These are phyloP conservation scores for Drosophila acutilabella DNA, from an alignment of 2,888 invertebrate species.

Conservation along the genomic window DNA sequence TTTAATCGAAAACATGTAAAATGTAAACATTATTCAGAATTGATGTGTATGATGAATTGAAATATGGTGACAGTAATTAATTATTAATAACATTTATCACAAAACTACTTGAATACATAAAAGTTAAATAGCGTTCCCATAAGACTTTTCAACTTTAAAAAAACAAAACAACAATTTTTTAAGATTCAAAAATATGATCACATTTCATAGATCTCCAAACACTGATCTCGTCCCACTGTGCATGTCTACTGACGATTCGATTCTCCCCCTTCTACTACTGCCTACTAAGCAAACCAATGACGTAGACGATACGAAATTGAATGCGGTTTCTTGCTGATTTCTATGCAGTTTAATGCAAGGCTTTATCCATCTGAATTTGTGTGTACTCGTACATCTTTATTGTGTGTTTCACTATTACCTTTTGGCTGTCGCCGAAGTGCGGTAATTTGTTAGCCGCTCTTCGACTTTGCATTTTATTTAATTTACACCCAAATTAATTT, in stretches of 20 bases:
- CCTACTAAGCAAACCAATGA: background rate
- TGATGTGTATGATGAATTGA: background rate
- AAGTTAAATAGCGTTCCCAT: too few relatives aligned
- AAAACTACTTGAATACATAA: too few relatives aligned
- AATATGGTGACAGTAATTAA: background rate
- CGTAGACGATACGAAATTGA: background rate
- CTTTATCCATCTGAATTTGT: conserved; percentile 33
- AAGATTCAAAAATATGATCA: too few relatives aligned
- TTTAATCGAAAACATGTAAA: background rate
- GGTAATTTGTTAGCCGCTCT: conserved; percentile 62
- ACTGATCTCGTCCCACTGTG: conserved; percentile 3
- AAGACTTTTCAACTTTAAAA: too few relatives aligned
- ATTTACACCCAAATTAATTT: conserved; percentile 71
- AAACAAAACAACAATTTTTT: too few relatives aligned
- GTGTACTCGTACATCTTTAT: conserved; percentile 38
- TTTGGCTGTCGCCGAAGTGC: conserved; percentile 58
- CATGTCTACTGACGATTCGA: background rate
- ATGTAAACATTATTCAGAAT: background rate
- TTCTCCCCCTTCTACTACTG: background rate
- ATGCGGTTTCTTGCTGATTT: conserved; percentile 11
- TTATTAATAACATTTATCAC: background rate
- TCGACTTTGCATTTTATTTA: conserved; percentile 65
- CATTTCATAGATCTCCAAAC: background rate
- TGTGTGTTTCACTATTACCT: conserved; percentile 26
- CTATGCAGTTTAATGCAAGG: conserved; percentile 43